Base-by-base conservation (phyloP, 2,797 vertebrate species). In the Hoplostethus mediterraneus region DNA sequence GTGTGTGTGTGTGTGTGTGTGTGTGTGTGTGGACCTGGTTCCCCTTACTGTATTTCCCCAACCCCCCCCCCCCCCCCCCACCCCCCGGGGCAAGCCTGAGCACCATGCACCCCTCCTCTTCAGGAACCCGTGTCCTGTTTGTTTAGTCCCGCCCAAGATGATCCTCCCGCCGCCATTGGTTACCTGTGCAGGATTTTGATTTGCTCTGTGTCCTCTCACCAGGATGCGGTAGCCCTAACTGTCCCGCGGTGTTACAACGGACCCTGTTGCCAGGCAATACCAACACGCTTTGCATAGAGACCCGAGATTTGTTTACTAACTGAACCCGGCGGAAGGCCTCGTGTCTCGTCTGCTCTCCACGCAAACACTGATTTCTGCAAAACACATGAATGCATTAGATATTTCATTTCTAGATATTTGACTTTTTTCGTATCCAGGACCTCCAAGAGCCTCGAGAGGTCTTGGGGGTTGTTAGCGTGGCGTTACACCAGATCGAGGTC, bases 231-330 rank as follows among this genome's bases (percentile, higher is more conserved):
- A 58, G 47, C 7, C 63, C 73, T 92, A 93, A 94, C 94, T 92
- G 93, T 93, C 68, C 55, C 62, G 67, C 72, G 69, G 45, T 36
- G 77, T 77, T 17, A 57, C 75, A 76, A 73, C 62, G 25, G 82
- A 77, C 89, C 86, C 84, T 38, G 78, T 83, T 89, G 75, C 77
- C 36, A 64, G 81, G 81, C 73, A 88, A 80, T 81, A 82, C 66
- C 88, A 90, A 89, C 84, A 90, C 3, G 6, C 92, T 95, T 95
- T 95, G 94, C 94, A 95, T 95, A 88, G 66, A 80, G 77, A 83
- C 90, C 86, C 91, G 92, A 91, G 94, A 95, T 95, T 95, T 95
- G 94, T 95, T 94, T 95, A 92, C 89, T 77, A 85, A 81, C 86
- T 73, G 71, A 80, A 79, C 71, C 62, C 63, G 76, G 90, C 86